Percentiles rank a stretch among this genome's conserved stretches.
Evolutionary conservation across 1,140 invertebrate species (phyloP).

Genomic region (Phthorimaea operculella): DNA sequence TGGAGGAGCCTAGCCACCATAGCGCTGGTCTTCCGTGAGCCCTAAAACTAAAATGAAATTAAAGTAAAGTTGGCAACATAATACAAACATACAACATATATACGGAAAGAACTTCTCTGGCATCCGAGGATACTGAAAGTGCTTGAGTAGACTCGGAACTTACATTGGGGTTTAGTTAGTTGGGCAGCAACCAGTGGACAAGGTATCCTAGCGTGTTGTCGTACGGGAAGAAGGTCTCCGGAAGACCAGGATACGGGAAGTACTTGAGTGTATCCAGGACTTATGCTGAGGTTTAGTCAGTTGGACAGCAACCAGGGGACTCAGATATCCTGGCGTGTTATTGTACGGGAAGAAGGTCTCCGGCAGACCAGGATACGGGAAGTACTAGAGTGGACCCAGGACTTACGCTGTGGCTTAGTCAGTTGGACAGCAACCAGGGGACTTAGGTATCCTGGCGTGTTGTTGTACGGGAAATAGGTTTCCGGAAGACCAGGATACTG

Average conservation of each 20-base stretch:
- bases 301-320: constrained; percentile 87
- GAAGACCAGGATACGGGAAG: constrained; percentile 42
- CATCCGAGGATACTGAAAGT: too few relatives aligned
- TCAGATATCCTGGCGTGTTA: constrained; percentile 82
- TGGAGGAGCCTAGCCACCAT: too few relatives aligned
- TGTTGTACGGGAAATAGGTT: constrained; percentile 86
- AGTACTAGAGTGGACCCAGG: constrained; percentile 75
- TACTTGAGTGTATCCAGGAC: constrained; percentile 72
- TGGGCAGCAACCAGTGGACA: constrained; percentile 38
- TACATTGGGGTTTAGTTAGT: constrained; percentile 31
- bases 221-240: constrained; percentile 32
- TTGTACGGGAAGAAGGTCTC: constrained; percentile 86
- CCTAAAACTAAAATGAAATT: too few relatives aligned
- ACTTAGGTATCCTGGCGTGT: constrained; percentile 83
- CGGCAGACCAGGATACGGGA: constrained; percentile 79
- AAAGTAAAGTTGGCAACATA: too few relatives aligned
- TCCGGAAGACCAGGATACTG: constrained; percentile 80
- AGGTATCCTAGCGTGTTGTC: constrained; percentile 24
- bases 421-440: constrained; percentile 89
- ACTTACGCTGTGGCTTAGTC: constrained; percentile 73
- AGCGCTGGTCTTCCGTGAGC: too few relatives aligned
- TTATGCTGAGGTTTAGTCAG: constrained; percentile 71
- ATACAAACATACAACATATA: too few relatives aligned
- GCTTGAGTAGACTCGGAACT: too few relatives aligned
- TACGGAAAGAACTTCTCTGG: too few relatives aligned